A percentile compares a stretch with the other conserved stretches of the same genome.
Evolutionary conservation across 2,113 vertebrate genomes (phyloP).

Genomic region (Eurystomus gularis): DNA sequence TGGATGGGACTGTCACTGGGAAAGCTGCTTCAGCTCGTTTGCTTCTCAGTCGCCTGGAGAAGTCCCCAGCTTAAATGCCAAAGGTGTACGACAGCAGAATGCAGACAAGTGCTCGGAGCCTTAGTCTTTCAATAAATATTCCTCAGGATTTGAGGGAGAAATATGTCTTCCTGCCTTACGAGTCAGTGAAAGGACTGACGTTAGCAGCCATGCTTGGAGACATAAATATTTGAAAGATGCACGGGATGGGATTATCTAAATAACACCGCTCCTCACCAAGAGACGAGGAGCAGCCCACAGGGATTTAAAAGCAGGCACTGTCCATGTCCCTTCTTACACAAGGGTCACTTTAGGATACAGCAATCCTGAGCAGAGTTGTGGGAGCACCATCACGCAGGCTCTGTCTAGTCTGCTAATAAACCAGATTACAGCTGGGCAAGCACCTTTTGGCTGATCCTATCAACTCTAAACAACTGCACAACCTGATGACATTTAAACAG

Average conservation of each 20-base stretch:
- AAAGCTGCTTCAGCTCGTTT: background rate
- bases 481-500: background rate
- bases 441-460: background rate
- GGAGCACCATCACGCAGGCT: background rate
- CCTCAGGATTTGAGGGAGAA: background rate
- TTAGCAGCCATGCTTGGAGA: background rate
- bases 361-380: accelerated
- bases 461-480: background rate
- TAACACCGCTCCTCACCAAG: background rate
- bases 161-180: background rate
- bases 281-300: accelerated
- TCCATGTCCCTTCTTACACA: background rate
- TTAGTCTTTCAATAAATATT: background rate
- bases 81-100: background rate
- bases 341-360: background rate
- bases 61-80: background rate
- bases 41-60: background rate
- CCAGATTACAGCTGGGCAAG: background rate
- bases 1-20: background rate
- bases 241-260: background rate
- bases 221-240: background rate
- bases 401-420: background rate
- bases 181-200: background rate
- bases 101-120: background rate
- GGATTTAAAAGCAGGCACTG: background rate